Evolutionary conservation across 2,113 vertebrate genomes (phyloP).

Genomic region (Pogona vitticeps): DNA sequence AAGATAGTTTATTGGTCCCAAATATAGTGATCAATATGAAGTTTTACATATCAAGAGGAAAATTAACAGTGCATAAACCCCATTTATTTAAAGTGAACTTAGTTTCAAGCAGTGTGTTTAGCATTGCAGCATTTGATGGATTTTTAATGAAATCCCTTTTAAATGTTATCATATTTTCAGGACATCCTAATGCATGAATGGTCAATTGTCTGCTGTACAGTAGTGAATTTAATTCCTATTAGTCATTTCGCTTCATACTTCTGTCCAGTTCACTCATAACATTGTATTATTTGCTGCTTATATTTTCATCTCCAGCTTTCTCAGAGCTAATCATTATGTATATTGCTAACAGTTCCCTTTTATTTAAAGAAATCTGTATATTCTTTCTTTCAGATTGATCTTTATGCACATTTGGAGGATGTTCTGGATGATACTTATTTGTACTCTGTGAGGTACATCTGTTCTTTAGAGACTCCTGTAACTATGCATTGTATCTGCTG

Average conservation of each 20-base stretch:
- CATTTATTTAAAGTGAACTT: background rate
- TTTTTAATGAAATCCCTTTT: background rate
- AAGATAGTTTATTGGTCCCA: background rate
- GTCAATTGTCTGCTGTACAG: background rate
- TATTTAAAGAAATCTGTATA: background rate
- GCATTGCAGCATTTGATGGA: too few species aligned
- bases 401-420: background rate
- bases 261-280: background rate
- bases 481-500: rapidly evolving
- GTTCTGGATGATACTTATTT: background rate
- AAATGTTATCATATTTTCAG: too few species aligned
- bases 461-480: background rate
- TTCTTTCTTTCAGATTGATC: slow-evolving; percentile 12
- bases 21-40: background rate
- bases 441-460: background rate
- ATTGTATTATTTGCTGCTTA: background rate
- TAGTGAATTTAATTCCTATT: background rate
- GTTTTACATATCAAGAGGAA: background rate
- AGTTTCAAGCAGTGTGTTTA: background rate
- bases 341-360: background rate
- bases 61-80: background rate
- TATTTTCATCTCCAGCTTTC: background rate
- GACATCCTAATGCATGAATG: too few species aligned
- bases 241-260: background rate
- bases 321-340: background rate